Evolutionary conservation across 2,888 invertebrate species (phyloP), one percentile per base, ranked within the genome.

Genomic region (Exephanes ischioxanthus): DNA sequence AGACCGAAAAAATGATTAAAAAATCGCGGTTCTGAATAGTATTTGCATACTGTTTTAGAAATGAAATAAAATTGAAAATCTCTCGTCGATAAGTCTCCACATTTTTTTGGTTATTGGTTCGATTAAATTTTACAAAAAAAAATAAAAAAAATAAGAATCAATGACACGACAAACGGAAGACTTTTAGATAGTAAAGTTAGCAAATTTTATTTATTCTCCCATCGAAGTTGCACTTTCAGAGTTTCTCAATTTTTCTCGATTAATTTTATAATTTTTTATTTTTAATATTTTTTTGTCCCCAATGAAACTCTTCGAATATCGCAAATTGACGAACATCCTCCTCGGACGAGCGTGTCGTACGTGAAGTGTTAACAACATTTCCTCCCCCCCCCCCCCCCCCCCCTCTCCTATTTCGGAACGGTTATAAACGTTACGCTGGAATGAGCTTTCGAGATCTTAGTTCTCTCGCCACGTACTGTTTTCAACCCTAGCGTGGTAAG

Each of bases 381-480:
- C 33, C 33, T 6, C 33, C 33, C 33, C 41, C 41, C 41, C 9
- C 41, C n/a, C n/a, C n/a, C n/a, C 37, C 7, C 7, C 0, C 3
- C 41, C 30, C 61, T 5, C 11, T 14, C 19, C 26, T 22, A 26
- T 61, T 26, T 19, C 26, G 30, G 30, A 33, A 63, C 16, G 63
- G 63, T 48, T 48, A n/a, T 63, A 63, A 63, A 33, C 63, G 33
- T 63, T 63, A 33, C 33, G 71, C 37, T 16, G 63, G 51, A 66
- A 63, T 63, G 80, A 73, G 75, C 55, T 61, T 55, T 37, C 22
- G 45, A 68, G 48, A 71, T 75, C 71, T 80, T 84, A 45, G 71
- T 71, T 80, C 84, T 80, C 84, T 67, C 80, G 71, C 84, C 80
- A 80, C 80, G 80, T 84, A 80, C 67, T 5, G 26, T 58, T 48